These are phyloP conservation scores for Drosophila quinaria DNA, from an alignment of 2,888 invertebrate species.

Conservation along the genomic window DNA sequence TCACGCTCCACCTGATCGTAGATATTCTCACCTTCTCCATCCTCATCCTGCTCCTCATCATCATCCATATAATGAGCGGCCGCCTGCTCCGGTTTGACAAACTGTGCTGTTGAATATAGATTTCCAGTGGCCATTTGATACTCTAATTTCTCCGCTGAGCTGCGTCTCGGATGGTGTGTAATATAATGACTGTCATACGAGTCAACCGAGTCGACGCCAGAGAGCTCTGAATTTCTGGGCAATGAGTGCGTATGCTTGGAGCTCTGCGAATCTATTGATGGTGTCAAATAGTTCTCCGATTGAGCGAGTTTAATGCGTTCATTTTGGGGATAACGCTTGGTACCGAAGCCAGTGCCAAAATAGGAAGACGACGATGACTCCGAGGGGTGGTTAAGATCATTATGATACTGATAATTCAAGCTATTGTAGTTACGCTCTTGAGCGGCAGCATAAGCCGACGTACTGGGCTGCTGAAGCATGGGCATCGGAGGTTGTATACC, in stretches of 20 bases:
- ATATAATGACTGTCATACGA: constrained; percentile 86
- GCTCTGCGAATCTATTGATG: constrained; percentile 84
- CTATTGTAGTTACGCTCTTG: constrained; percentile 70
- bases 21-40: constrained; percentile 81
- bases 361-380: constrained; percentile 85
- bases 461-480: constrained; percentile 59
- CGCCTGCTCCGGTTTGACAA: constrained; percentile 74
- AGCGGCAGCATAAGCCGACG: constrained; percentile 71
- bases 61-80: constrained; percentile 76
- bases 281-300: constrained; percentile 84
- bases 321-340: constrained; percentile 74
- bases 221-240: constrained; percentile 85
- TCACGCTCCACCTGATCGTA: constrained; percentile 85
- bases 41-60: constrained; percentile 76
- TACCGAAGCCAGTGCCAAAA: constrained; percentile 81
- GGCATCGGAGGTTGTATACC: constrained; percentile 59
- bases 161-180: constrained; percentile 79
- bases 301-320: constrained; percentile 81
- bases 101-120: constrained; percentile 87
- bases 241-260: constrained; percentile 84
- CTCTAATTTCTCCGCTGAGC: constrained; percentile 86
- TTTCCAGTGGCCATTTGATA: constrained; percentile 88
- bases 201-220: constrained; percentile 85
- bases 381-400: constrained; percentile 84
- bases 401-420: constrained; percentile 81